phyloP scores from a whole-genome alignment of 1,140 invertebrate genomes.

The Zaprionus kolodkinae region DNA sequence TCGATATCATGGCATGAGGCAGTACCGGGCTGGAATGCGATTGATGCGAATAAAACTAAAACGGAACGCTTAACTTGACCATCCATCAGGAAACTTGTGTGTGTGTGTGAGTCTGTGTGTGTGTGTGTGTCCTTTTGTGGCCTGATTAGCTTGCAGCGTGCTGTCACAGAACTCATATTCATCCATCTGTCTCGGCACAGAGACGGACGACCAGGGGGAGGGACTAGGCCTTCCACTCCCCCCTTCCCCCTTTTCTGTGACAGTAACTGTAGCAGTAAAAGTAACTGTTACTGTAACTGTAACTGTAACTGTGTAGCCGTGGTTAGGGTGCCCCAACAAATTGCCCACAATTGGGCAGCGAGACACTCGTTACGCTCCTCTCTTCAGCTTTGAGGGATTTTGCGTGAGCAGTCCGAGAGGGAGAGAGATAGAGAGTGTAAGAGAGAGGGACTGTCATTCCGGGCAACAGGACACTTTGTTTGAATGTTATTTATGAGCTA shows the following conservation, averaged over 20 bases:
- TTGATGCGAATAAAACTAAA: constrained; percentile 1
- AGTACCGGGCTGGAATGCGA: not conserved
- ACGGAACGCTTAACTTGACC: constrained; percentile 32
- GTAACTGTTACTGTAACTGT: constrained; percentile 4
- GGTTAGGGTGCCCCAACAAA: constrained; percentile 26
- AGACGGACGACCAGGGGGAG: constrained; percentile 30
- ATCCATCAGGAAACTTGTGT: constrained; percentile 36
- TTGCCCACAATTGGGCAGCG: constrained; percentile 32
- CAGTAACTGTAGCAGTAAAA: constrained; percentile 2
- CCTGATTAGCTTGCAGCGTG: constrained; percentile 45
- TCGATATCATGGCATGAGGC: not conserved
- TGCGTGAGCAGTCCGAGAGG: not conserved
- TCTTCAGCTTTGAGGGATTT: not conserved
- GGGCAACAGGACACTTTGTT: constrained; percentile 75
- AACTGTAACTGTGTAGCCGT: constrained; percentile 1
- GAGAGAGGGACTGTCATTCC: constrained; percentile 13
- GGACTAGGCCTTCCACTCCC: too few species aligned
- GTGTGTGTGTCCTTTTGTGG: constrained; percentile 24
- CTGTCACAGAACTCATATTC: constrained; percentile 51
- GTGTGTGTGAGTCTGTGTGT: constrained; percentile 1
- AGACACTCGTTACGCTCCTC: constrained; percentile 2
- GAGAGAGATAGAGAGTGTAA: not conserved
- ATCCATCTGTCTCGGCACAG: constrained; percentile 45
- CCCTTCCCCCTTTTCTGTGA: not conserved
- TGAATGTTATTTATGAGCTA: constrained; percentile 77